Conservation (phyloP, 2,113 vertebrate genomes). For the Dromaius novaehollandiae region DNA sequence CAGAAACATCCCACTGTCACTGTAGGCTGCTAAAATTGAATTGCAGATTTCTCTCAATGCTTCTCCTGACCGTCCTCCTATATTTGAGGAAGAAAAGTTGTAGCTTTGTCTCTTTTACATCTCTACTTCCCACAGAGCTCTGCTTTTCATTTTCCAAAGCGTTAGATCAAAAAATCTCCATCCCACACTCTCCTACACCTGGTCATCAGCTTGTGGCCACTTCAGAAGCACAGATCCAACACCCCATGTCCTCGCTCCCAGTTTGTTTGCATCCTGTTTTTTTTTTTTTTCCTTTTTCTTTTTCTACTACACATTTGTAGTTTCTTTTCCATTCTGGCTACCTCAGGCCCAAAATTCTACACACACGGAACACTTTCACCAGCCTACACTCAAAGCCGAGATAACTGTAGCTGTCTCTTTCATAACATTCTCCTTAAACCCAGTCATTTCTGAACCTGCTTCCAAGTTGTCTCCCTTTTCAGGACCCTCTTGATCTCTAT, state of each 20-base stretch:
- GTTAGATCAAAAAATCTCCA: neutral
- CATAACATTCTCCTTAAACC: neutral
- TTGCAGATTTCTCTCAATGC: neutral
- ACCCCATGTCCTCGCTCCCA: neutral
- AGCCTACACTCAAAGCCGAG: neutral
- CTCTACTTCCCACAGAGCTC: neutral
- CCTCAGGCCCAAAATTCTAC: neutral
- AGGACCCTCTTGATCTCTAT: neutral
- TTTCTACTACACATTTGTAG: neutral
- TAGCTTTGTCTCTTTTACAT: neutral
- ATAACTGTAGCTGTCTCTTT: neutral
- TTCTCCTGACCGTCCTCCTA: neutral
- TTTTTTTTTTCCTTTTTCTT: neutral
- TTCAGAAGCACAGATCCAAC: neutral
- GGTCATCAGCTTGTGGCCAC: neutral
- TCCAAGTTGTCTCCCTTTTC: neutral
- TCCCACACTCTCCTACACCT: neutral
- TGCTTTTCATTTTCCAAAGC: neutral
- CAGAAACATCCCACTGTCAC: neutral
- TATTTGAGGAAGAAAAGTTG: neutral
- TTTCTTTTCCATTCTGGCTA: neutral
- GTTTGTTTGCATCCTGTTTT: neutral
- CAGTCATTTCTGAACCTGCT: neutral
- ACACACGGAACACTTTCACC: neutral
- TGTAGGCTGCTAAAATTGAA: neutral